Evolutionary conservation across 2,888 invertebrate genomes (phyloP), one percentile per base, ranked within the genome.

Genomic region (Dinocampus coccinellae): DNA sequence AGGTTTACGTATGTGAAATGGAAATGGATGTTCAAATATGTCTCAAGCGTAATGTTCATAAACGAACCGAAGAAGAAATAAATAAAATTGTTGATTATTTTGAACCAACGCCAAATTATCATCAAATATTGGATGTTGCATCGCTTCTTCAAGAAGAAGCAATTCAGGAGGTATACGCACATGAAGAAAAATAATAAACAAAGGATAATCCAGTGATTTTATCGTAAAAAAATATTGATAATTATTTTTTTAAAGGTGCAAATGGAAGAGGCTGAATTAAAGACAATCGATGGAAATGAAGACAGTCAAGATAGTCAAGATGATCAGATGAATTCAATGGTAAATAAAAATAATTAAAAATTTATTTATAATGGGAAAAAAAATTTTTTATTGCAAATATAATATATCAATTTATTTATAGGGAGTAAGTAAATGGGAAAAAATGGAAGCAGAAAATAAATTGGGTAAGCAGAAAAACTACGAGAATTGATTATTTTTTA

Each of bases 1-100:
- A 97, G 97, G 97, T 96, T 20, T 98, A 96, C 87, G 91, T 97
- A 72, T 94, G 95, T 81, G 95, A 97, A 84, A 91, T 97, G 91
- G 94, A 95, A 80, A 90, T 93, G 84, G 97, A 97, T 85, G 87
- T 93, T 11, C 90, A 92, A 73, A 88, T 91, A 0, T 98, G 98
- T 87, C 89, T 91, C 70, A 94, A 94, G 85, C 91, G 95, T 72
- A 98, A 98, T 88, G 92, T 94, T 70, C 98, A 98, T 86, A 91
- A 93, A 76, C 91, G 97, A 61, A 91, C 90, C 0, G 90, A 94
- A 79, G 90, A 91, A 1, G 97, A 98, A 71, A 94, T 98, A 57
- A 90, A 93, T 81, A 90, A 91, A 76, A 91, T 95, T 73, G 89
- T 92, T 55, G 87, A 91, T 72, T 91, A 91, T 63, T 97, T 96